Evolutionary conservation across 1,140 invertebrate species (phyloP), one percentile per base, ranked within the genome.

Genomic region (Acromyrmex heyeri): DNA sequence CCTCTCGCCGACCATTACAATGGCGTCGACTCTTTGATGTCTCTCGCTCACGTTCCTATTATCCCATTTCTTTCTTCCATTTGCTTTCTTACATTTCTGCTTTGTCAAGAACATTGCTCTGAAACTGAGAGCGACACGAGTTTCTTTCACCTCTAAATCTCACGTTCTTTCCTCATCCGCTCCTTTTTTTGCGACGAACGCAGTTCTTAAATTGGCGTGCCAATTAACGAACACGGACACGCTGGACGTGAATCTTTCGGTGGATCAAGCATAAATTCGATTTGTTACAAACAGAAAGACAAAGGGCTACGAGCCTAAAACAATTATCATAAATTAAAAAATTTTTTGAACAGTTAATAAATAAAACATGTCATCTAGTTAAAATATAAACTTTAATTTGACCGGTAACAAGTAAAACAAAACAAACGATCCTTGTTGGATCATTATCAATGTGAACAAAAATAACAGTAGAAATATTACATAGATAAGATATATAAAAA

Each of bases 101-200:
- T 82, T 86, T 86, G 85, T 82, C 77, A 70, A 86, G 72, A 69
- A 64, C 72, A 73, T 67, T 67, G 75, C 65, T 18, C 85, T 89
- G 85, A 89, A 89, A 90, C 88, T 59, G 78, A 82, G 75, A 70
- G 18, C 75, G 50, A 59, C 73, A 30, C 77, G 77, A 30, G 55
- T 62, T 78, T n/a, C 75, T 83, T 83, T 86, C 30, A 16, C 44
- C 53, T 50, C 78, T 72, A 70, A 81, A 83, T 88, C 30, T 59
- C 78, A 30, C 53, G 50, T 79, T 53, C 76, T 61, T 87, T 72
- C 77, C 72, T 77, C 24, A 24, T 34, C 18, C 48, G 50, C 6
- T 53, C 34, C 59, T 75, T 83, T 62, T 57, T 62, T 62, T 44
- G 6, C 1, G 38, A n/a, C n/a, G n/a, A n/a, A 50, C 7, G 67